Percentiles rank a stretch among this genome's conserved stretches.
These are phyloP conservation scores for Cepaea hortensis DNA, from an alignment of 2,888 invertebrate genomes.

Conservation along the genomic window DNA sequence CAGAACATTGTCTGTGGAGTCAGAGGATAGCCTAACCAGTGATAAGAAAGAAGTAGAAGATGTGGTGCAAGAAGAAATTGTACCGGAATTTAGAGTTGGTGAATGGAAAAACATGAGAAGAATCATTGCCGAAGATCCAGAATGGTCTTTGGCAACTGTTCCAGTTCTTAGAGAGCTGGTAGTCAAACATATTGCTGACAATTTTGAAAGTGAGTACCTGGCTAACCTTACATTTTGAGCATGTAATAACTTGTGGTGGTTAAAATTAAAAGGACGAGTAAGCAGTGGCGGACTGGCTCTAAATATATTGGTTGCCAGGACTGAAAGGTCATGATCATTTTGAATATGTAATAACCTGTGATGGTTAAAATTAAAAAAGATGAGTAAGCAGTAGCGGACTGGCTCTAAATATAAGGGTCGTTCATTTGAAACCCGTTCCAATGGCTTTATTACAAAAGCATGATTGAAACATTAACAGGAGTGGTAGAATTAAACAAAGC, in stretches of 20 bases:
- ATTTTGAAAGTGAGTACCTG: conserved; percentile 74
- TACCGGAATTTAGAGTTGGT: conserved; percentile 65
- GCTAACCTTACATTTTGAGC: neutral
- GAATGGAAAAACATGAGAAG: conserved; percentile 72
- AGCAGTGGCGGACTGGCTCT: neutral
- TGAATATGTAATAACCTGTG: neutral
- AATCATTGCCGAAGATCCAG: conserved; percentile 76
- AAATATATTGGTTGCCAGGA: too few species aligned
- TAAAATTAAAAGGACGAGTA: neutral
- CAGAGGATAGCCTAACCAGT: conserved; percentile 63
- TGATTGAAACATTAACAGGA: too few species aligned
- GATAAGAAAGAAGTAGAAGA: conserved; percentile 53
- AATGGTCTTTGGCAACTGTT: conserved; percentile 76
- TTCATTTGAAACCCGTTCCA: too few species aligned
- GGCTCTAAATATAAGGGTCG: too few species aligned
- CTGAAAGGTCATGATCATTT: too few species aligned
- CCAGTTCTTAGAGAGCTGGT: conserved; percentile 73
- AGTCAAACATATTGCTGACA: conserved; percentile 72
- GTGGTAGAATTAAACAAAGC: too few species aligned
- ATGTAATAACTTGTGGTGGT: neutral
- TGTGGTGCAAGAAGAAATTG: conserved; percentile 33
- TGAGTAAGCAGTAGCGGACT: neutral
- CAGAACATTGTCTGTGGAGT: conserved; percentile 60
- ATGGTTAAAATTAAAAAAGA: neutral
- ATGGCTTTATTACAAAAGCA: too few species aligned